Percentiles rank a stretch among this genome's conserved stretches.
Conservation (phyloP, 2,888 invertebrate genomes). For the Sminthurinus aureus region DNA sequence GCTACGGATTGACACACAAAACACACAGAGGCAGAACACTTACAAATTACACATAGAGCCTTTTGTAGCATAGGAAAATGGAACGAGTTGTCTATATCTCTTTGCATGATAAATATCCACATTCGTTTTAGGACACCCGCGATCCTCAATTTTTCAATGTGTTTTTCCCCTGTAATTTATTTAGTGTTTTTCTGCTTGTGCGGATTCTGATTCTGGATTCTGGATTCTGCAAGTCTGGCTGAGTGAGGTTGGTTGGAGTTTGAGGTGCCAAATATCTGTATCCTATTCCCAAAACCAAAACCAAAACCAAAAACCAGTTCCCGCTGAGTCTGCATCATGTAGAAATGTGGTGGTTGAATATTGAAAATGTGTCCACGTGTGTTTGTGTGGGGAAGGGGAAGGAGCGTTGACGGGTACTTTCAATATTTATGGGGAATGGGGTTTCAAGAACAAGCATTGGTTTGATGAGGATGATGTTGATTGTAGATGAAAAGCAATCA, state of each 20-base stretch:
- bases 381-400: too few species aligned
- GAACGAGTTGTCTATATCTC: too few species aligned
- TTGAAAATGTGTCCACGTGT: too few species aligned
- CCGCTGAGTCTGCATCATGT: background rate
- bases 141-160: background rate
- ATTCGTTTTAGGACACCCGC: too few species aligned
- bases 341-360: background rate
- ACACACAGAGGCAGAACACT: background rate
- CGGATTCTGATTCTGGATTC: background rate
- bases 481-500: constrained; percentile 28
- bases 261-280: background rate
- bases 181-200: constrained; percentile 5
- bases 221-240: too few species aligned
- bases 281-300: too few species aligned
- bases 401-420: background rate
- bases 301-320: too few species aligned
- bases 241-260: too few species aligned
- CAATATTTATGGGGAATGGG: background rate
- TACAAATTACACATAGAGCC: too few species aligned
- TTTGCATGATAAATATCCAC: too few species aligned
- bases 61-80: too few species aligned
- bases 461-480: constrained; percentile 10
- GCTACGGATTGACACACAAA: background rate
- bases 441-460: background rate
- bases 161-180: constrained; percentile 22